These are phyloP conservation scores for Acholoe squamosa DNA, from an alignment of 2,888 invertebrate species.

Conservation along the genomic window DNA sequence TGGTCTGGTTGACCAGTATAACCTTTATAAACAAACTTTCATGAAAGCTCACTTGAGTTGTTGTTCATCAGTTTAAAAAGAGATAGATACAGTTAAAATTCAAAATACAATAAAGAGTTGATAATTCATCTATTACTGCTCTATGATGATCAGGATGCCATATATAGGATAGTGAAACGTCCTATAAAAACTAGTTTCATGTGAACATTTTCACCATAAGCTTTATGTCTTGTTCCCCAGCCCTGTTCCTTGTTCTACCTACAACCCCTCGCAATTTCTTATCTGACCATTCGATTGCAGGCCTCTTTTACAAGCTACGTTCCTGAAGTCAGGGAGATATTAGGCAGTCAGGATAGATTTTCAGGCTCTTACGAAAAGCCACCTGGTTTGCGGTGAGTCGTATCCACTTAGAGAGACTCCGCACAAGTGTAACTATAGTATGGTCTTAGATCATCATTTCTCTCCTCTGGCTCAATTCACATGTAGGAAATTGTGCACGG, in stretches of 20 bases:
- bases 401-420: neutral
- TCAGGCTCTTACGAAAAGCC: constrained; percentile 52
- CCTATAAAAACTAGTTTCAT: too few species aligned
- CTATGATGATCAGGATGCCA: too few species aligned
- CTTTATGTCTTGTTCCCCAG: neutral
- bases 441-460: neutral
- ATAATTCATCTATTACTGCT: too few species aligned
- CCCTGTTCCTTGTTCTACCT: neutral
- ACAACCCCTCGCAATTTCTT: too few species aligned
- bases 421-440: neutral
- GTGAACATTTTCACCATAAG: neutral
- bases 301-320: constrained; percentile 27
- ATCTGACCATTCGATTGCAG: constrained; percentile 6
- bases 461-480: neutral
- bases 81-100: too few species aligned
- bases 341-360: constrained; percentile 21
- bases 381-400: constrained; percentile 54
- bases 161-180: too few species aligned
- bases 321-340: constrained; percentile 1
- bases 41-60: too few species aligned
- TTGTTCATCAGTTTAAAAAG: too few species aligned
- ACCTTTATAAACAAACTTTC: too few species aligned
- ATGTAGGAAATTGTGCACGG: neutral
- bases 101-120: too few species aligned
- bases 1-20: too few species aligned